Percentiles rank a stretch among this genome's conserved stretches.
Evolutionary conservation across 2,113 vertebrate genomes (phyloP).

Genomic region (Thryonomys swinderianus): DNA sequence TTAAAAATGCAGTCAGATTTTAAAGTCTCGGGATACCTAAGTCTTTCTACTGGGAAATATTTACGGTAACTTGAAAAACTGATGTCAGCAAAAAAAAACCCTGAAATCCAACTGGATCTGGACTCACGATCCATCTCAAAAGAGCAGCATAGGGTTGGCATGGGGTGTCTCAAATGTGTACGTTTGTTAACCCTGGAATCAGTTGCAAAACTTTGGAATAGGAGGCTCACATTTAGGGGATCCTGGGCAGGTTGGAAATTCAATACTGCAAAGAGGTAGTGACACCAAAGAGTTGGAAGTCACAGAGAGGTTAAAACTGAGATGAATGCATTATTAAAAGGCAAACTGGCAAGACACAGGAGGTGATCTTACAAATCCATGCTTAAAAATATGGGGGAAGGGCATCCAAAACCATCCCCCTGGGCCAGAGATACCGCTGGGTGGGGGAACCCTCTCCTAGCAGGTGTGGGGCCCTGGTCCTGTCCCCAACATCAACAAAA

Average conservation of each 20-base stretch:
- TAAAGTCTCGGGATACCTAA: not conserved
- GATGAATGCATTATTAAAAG: not conserved
- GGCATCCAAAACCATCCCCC: no score
- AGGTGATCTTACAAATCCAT: not conserved
- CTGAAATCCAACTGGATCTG: not conserved
- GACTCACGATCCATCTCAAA: not conserved
- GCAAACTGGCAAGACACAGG: not conserved
- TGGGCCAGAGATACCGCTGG: not conserved
- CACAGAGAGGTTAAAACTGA: not conserved
- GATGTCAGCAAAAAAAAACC: not conserved
- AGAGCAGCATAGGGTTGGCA: not conserved
- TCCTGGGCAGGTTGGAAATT: not conserved
- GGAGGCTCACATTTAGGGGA: not conserved
- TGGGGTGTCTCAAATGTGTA: rapidly evolving
- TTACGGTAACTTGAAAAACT: constrained; percentile 21
- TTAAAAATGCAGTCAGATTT: not conserved
- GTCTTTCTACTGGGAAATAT: not conserved
- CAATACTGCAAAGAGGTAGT: not conserved
- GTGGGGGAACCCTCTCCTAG: not conserved
- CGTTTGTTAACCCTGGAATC: not conserved
- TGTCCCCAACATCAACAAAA: not conserved
- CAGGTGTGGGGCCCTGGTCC: not conserved
- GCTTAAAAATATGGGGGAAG: not conserved
- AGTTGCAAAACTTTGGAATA: not conserved
- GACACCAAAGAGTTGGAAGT: not conserved